Percentiles rank a stretch among this genome's conserved stretches.
phyloP scores from a whole-genome alignment of 2,888 invertebrate species.

The Zootermopsis nevadensis region DNA sequence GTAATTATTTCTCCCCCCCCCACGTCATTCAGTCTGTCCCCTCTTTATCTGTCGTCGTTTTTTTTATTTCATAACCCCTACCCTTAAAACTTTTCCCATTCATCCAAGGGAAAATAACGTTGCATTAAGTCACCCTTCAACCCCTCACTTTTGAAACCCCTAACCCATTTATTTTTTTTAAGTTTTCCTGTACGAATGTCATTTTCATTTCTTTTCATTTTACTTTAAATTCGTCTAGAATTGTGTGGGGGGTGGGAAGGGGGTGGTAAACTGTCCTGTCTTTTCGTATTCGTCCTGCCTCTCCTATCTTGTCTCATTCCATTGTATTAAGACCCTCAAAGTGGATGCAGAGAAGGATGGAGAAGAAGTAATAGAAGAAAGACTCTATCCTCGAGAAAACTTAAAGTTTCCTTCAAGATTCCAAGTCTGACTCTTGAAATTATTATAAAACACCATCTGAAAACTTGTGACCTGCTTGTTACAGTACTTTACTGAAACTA shows the following conservation, averaged over 20 bases:
- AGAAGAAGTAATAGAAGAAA: background rate
- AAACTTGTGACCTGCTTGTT: background rate
- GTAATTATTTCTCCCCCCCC: background rate
- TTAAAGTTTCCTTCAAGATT: constrained; percentile 25
- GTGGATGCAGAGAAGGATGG: constrained; percentile 4
- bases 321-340: constrained; percentile 18
- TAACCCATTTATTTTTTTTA: constrained; percentile 21
- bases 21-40: background rate
- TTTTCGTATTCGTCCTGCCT: constrained; percentile 6
- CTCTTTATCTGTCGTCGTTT: background rate
- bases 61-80: background rate
- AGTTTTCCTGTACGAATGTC: constrained; percentile 33
- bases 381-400: constrained; percentile 8
- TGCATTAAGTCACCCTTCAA: constrained; percentile 26
- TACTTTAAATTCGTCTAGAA: constrained; percentile 40
- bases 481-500: background rate
- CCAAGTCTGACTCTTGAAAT: constrained; percentile 20
- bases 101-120: constrained; percentile 32
- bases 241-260: constrained; percentile 17
- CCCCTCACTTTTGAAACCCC: background rate
- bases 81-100: constrained; percentile 27
- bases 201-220: constrained; percentile 46
- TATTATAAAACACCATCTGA: constrained; percentile 15
- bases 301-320: constrained; percentile 4
- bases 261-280: constrained; percentile 35